Evolutionary conservation across 2,113 vertebrate genomes (phyloP).

Genomic region (Terrapene triunguis): DNA sequence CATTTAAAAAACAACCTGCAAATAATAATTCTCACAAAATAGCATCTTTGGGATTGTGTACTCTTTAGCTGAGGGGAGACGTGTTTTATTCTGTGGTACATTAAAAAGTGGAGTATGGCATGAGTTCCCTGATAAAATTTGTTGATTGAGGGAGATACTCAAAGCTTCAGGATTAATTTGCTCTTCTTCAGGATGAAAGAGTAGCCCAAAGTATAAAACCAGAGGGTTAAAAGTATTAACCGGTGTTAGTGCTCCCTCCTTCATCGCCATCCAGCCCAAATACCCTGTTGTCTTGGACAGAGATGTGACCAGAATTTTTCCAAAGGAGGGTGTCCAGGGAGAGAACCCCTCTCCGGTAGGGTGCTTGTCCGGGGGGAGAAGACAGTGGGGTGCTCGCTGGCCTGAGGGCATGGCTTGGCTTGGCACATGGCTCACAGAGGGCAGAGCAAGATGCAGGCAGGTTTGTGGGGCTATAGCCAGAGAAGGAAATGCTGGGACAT

Average conservation of each 20-base stretch:
- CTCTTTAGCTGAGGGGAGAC: not conserved
- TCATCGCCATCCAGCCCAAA: not conserved
- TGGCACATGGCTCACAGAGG: not conserved
- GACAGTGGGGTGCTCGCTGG: not conserved
- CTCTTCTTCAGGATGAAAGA: not conserved
- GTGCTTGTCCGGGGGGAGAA: not conserved
- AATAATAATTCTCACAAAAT: not conserved
- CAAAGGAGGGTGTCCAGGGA: not conserved
- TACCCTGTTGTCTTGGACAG: not conserved
- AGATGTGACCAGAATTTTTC: not conserved
- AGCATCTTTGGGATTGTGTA: not conserved
- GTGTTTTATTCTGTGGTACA: not conserved
- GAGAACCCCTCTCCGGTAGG: not conserved
- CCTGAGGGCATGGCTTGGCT: not conserved
- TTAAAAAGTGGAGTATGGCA: not conserved
- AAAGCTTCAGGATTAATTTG: not conserved
- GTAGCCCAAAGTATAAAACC: not conserved
- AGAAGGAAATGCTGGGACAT: not conserved
- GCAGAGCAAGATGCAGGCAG: not conserved
- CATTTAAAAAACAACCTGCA: not conserved
- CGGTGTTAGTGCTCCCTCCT: fast-evolving
- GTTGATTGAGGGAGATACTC: not conserved
- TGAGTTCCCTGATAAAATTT: not conserved
- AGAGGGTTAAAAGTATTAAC: conserved; percentile 26
- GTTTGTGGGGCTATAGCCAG: not conserved